These are phyloP conservation scores for Ophion ellenae DNA, from an alignment of 2,888 invertebrate species.

Conservation along the genomic window DNA sequence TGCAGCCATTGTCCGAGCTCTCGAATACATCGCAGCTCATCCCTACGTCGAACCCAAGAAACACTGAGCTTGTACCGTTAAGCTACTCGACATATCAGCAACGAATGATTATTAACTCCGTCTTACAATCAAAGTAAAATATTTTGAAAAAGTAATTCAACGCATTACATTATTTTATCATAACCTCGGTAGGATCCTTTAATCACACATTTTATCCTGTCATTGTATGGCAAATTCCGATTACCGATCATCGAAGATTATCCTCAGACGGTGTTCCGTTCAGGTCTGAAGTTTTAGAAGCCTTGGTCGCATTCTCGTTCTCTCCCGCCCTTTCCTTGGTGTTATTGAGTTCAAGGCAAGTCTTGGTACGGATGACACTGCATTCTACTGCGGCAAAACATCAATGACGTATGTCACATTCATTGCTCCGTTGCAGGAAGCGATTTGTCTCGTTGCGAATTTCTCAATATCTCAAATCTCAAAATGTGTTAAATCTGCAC, in stretches of 20 bases:
- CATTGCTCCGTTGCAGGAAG: too few relatives aligned
- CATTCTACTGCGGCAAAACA: too few relatives aligned
- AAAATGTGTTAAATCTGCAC: neutral
- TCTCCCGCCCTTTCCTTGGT: too few relatives aligned
- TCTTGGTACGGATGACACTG: too few relatives aligned
- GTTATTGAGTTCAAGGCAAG: too few relatives aligned
- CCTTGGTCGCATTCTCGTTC: too few relatives aligned
- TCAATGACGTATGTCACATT: too few relatives aligned
- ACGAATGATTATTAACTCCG: neutral
- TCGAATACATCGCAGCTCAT: conserved; percentile 68
- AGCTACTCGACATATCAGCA: conserved; percentile 1
- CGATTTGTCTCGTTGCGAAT: neutral
- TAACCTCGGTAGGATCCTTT: neutral
- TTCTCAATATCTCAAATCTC: neutral
- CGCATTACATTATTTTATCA: neutral
- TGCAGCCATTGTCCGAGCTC: conserved; percentile 62
- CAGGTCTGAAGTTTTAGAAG: too few relatives aligned
- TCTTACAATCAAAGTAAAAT: conserved; percentile 8
- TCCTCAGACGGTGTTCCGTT: too few relatives aligned
- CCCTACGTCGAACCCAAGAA: conserved; percentile 62
- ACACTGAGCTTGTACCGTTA: neutral
- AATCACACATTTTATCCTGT: neutral
- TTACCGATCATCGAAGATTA: too few relatives aligned
- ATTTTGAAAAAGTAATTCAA: conserved; percentile 4
- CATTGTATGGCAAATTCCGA: too few relatives aligned